These are phyloP conservation scores for Antheraea assamensis DNA, from an alignment of 2,888 invertebrate species.

Conservation along the genomic window DNA sequence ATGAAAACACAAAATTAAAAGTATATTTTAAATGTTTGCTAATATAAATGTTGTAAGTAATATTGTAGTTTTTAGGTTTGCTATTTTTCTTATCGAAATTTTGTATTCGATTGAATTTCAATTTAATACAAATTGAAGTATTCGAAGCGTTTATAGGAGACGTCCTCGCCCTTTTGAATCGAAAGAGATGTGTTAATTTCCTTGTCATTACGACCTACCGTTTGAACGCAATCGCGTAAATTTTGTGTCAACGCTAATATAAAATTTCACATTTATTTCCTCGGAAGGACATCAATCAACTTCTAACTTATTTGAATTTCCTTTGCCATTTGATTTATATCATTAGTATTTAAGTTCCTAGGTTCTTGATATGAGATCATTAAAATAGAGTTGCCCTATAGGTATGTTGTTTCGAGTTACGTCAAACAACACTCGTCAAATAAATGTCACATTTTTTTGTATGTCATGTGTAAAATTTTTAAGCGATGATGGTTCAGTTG, in stretches of 20 bases:
- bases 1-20: too few species aligned
- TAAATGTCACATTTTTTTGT: too few species aligned
- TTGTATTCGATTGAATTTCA: constrained; percentile 19
- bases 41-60: too few species aligned
- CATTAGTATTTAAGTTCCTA: not conserved
- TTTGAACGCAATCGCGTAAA: constrained; percentile 7
- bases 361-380: not conserved
- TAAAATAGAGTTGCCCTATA: too few species aligned
- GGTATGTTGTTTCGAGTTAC: too few species aligned
- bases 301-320: not conserved
- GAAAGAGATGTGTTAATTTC: constrained; percentile 13
- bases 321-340: not conserved
- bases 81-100: not conserved
- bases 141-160: constrained; percentile 8
- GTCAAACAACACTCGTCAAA: too few species aligned
- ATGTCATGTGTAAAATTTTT: too few species aligned
- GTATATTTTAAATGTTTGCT: too few species aligned
- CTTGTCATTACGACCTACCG: constrained; percentile 2
- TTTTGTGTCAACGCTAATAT: not conserved
- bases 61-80: too few species aligned
- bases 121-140: constrained; percentile 25
- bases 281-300: not conserved
- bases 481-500: too few species aligned
- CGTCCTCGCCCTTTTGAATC: constrained; percentile 7
- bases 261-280: not conserved